Percentiles rank a stretch among this genome's conserved stretches.
Evolutionary conservation across 2,888 invertebrate species (phyloP).

Genomic region (Branchellion lobata): DNA sequence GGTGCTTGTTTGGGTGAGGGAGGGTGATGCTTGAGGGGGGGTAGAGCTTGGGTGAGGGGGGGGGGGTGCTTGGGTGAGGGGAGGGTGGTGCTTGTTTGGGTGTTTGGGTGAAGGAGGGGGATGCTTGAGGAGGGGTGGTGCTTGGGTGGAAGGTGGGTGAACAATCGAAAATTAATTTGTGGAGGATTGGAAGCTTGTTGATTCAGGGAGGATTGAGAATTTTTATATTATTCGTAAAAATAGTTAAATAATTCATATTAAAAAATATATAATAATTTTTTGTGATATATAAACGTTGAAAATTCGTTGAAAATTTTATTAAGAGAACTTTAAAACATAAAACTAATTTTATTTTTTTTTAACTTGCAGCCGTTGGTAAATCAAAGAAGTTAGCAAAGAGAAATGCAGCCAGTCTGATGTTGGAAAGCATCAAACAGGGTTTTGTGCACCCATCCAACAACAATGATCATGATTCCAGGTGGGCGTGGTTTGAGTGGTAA

Average conservation of each 20-base stretch:
- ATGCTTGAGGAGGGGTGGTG: not conserved
- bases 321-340: no score
- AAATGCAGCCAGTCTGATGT: slow-evolving; percentile 90
- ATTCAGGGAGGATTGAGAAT: no score
- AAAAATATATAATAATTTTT: no score
- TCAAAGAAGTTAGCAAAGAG: slow-evolving; percentile 95
- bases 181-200: no score
- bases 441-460: slow-evolving; percentile 65
- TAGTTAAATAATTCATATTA: no score
- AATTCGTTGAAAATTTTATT: no score
- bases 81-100: not conserved
- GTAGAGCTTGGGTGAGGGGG: not conserved
- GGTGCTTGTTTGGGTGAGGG: not conserved
- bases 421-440: slow-evolving; percentile 73
- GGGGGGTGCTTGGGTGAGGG: not conserved
- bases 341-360: slow-evolving; percentile 1
- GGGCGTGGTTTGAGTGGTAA: slow-evolving; percentile 59
- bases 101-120: not conserved
- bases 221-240: no score
- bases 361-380: slow-evolving; percentile 69
- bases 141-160: no score
- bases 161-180: no score
- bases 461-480: slow-evolving; percentile 64
- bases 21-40: not conserved
- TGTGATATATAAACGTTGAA: no score